phyloP scores from a whole-genome alignment of 1,140 invertebrate species.

The Aricia agestis region DNA sequence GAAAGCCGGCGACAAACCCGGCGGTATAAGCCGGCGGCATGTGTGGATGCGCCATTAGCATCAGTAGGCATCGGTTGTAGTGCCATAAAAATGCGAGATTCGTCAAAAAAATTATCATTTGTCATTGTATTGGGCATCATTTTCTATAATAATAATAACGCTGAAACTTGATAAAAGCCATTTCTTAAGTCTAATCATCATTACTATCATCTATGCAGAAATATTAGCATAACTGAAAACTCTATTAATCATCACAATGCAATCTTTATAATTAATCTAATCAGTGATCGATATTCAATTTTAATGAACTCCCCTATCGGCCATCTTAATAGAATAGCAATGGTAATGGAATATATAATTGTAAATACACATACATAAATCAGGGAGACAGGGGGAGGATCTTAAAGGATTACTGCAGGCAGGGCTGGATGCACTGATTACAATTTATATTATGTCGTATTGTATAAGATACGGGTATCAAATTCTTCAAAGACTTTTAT shows the following conservation, averaged over 20 bases:
- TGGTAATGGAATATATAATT: background rate
- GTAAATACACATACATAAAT: background rate
- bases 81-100: too few species aligned
- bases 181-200: background rate
- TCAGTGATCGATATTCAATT: background rate
- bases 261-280: conserved; percentile 1
- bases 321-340: conserved; percentile 1
- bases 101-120: too few species aligned
- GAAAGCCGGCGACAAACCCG: too few species aligned
- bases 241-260: background rate
- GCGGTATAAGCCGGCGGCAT: too few species aligned
- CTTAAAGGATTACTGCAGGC: too few species aligned
- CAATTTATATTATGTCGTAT: background rate
- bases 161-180: too few species aligned
- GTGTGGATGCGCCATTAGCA: too few species aligned
- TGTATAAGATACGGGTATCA: too few species aligned
- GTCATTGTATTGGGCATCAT: too few species aligned
- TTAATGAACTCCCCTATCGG: background rate
- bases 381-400: background rate
- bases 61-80: too few species aligned
- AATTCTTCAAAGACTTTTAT: background rate
- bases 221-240: background rate
- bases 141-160: too few species aligned
- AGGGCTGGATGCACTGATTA: background rate
- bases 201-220: background rate